Percentiles rank a stretch among this genome's conserved stretches.
phyloP scores from a whole-genome alignment of 2,797 vertebrate species.

The Pseudochirops corinnae region DNA sequence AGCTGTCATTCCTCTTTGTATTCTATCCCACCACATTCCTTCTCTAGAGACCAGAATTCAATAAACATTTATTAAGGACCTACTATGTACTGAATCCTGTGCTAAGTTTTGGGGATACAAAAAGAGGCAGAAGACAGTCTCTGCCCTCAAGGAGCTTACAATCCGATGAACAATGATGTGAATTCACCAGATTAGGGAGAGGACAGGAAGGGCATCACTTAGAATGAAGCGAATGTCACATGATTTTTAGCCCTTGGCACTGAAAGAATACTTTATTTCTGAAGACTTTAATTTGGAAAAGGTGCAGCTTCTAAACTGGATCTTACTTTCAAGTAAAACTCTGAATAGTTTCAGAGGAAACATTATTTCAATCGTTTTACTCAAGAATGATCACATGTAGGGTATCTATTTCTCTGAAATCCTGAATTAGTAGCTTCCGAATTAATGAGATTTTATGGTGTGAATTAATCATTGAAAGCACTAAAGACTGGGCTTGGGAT shows the following conservation, averaged over 20 bases:
- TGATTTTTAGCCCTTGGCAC: background rate
- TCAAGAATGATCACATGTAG: constrained; percentile 37
- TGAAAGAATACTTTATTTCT: constrained; percentile 47
- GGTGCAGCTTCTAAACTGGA: constrained; percentile 48
- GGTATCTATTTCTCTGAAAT: constrained; percentile 48
- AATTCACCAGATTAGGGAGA: background rate
- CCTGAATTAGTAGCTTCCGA: constrained; percentile 63
- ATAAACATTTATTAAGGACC: background rate
- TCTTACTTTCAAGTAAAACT: constrained; percentile 52
- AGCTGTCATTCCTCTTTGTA: background rate
- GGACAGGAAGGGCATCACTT: background rate
- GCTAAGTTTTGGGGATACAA: background rate
- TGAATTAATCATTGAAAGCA: constrained; percentile 66
- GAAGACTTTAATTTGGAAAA: constrained; percentile 54
- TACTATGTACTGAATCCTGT: background rate
- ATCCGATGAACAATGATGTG: background rate
- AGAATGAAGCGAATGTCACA: constrained; percentile 27
- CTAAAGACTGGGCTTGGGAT: constrained; percentile 72
- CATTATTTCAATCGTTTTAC: constrained; percentile 57
- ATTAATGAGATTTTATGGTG: background rate
- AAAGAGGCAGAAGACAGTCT: background rate
- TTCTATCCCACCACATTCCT: background rate
- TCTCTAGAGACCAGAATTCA: background rate
- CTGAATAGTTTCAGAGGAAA: constrained; percentile 37
- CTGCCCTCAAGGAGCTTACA: background rate